Base-by-base conservation (phyloP, 2,888 invertebrate genomes). In the Sympetrum striolatum region DNA sequence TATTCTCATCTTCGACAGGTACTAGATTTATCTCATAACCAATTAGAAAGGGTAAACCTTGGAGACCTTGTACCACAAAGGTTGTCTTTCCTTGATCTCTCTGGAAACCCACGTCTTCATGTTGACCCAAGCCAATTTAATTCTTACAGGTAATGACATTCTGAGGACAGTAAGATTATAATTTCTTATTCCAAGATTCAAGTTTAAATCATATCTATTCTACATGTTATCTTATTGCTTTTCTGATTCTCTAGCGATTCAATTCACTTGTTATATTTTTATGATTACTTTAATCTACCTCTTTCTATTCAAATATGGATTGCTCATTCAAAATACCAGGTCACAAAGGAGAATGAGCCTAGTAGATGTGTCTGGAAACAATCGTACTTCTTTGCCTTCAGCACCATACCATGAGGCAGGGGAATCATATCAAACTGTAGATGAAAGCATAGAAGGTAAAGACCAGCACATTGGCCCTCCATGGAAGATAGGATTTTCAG, bases 401-500 rank as follows among this genome's bases (percentile, higher is more conserved):
- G 93, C 93, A 91, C 94, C 94, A 12, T 93, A 93, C 91, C 93
- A 93, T 73, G 93, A 93, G 48, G 86, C 86, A 2, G 91, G 81
- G 31, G 90, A 73, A 44, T 90, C 86, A 48, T 86, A 86, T 22
- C 60, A 60, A 60, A 64, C 86, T 22, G 60, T 86, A 12, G 60
- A 64, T 22, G 86, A 86, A n/a, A 60, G 86, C 37, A 64, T n/a
- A 64, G 86, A 86, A 39, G 60, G 37, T 22, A 60, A 22, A 60
- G 15, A n/a, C 10, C 25, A 73, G 31, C 86, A 93, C 91, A 95
- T 95, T 3, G 96, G 96, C 91, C 95, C 95, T 12, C 96, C 97
- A 5, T 98, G 98, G 98, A 95, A 95, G 81, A 95, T 97, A 53
- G 98, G 98, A 0, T 98, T 98, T 93, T 97, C 98, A 0, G 98